phyloP scores from a whole-genome alignment of 2,113 vertebrate genomes.

The Cyphomyrus plagiostoma region DNA sequence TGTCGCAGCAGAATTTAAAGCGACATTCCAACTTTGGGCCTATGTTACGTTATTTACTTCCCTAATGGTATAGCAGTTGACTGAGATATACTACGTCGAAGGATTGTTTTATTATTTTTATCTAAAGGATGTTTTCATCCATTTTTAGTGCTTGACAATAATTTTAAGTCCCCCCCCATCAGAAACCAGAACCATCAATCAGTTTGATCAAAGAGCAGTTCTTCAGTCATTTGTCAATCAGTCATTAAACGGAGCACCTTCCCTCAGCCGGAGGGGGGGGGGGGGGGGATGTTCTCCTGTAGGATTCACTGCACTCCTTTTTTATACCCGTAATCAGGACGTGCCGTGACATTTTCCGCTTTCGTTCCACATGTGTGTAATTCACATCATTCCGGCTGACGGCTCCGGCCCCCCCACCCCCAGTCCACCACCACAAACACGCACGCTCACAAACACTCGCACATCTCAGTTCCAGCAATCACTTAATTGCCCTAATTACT shows the following conservation, averaged over 20 bases:
- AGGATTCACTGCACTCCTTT: background rate
- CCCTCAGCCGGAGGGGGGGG: background rate
- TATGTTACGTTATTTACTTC: background rate
- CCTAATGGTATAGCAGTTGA: background rate
- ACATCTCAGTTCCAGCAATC: conserved; percentile 35
- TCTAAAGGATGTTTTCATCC: background rate
- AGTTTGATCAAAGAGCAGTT: background rate
- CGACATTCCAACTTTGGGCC: background rate
- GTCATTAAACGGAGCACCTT: background rate
- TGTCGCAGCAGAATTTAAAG: background rate
- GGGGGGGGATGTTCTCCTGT: background rate
- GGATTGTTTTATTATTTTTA: background rate
- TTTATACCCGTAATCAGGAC: background rate
- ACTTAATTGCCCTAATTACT: conserved; percentile 34
- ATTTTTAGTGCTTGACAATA: background rate
- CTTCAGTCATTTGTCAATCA: background rate
- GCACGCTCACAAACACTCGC: background rate
- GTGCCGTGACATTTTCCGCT: background rate
- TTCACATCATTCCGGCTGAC: conserved; percentile 29
- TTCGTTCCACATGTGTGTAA: conserved; percentile 53
- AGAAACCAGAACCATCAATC: background rate
- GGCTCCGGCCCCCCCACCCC: background rate
- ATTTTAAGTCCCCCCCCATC: background rate
- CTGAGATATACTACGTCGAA: background rate
- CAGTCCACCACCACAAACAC: background rate